Evolutionary conservation across 1,140 invertebrate species (phyloP).

Genomic region (Drosophila pandora): DNA sequence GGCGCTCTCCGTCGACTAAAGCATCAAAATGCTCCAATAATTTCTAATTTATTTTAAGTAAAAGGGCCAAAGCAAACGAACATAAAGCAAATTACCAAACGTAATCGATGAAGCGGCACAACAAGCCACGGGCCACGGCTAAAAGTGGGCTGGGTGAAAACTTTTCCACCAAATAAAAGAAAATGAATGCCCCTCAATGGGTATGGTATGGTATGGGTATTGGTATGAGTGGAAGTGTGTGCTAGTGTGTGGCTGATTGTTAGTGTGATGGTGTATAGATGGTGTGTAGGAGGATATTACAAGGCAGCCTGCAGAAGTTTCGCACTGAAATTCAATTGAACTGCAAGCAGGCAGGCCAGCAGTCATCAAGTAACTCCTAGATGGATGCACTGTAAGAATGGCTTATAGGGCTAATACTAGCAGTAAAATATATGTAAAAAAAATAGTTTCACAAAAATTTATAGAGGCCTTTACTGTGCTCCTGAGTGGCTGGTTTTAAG

Average conservation of each 20-base stretch:
- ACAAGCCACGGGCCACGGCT: constrained; percentile 36
- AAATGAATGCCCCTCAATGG: constrained; percentile 28
- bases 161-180: constrained; percentile 59
- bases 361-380: constrained; percentile 17
- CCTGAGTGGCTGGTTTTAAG: too few relatives aligned
- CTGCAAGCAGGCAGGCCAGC: constrained; percentile 34
- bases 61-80: constrained; percentile 64
- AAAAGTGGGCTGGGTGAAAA: constrained; percentile 35
- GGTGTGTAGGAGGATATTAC: background rate
- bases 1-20: background rate
- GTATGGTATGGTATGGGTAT: constrained; percentile 10
- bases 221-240: background rate
- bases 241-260: background rate
- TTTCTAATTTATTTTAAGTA: constrained; percentile 78
- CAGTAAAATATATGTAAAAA: too few relatives aligned
- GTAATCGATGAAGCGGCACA: constrained; percentile 66
- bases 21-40: constrained; percentile 69
- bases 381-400: background rate
- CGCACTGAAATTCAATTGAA: constrained; percentile 70
- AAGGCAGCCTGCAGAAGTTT: constrained; percentile 41
- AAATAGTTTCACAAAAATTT: too few relatives aligned
- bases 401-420: background rate
- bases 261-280: background rate
- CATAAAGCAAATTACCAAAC: constrained; percentile 72
- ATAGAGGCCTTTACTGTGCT: too few relatives aligned